Conservation (phyloP, 2,113 vertebrate species). For the Tupaia chinensis region DNA sequence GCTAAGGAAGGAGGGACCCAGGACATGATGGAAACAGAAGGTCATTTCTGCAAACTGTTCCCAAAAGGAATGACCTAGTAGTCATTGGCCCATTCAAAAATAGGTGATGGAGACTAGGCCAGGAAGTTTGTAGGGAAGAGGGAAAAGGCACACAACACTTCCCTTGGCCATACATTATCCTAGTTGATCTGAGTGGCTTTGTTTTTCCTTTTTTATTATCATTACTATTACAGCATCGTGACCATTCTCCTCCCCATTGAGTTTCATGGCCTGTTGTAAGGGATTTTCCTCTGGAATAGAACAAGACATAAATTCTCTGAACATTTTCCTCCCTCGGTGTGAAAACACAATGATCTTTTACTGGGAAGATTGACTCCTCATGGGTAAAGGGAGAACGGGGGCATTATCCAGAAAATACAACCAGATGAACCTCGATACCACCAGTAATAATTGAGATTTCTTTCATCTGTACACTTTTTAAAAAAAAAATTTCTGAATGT, state of each 20-base stretch:
- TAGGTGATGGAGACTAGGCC: no score
- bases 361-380: background rate
- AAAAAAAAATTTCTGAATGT: background rate
- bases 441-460: background rate
- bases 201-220: background rate
- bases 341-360: background rate
- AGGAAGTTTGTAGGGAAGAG: background rate
- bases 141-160: no score
- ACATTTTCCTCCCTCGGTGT: background rate
- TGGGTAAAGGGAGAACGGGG: background rate
- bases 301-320: background rate
- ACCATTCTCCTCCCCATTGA: background rate
- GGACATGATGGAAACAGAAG: background rate
- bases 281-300: conserved; percentile 27
- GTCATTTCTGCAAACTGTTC: background rate
- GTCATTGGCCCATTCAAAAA: background rate
- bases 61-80: background rate
- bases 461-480: background rate
- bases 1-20: background rate
- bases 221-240: background rate
- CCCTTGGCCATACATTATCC: background rate
- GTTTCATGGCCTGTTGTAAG: conserved; percentile 9
- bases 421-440: no score
- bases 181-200: background rate
- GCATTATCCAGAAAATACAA: no score